These are phyloP conservation scores for Phataginus tricuspis DNA, from an alignment of 2,797 vertebrate species.

Conservation along the genomic window DNA sequence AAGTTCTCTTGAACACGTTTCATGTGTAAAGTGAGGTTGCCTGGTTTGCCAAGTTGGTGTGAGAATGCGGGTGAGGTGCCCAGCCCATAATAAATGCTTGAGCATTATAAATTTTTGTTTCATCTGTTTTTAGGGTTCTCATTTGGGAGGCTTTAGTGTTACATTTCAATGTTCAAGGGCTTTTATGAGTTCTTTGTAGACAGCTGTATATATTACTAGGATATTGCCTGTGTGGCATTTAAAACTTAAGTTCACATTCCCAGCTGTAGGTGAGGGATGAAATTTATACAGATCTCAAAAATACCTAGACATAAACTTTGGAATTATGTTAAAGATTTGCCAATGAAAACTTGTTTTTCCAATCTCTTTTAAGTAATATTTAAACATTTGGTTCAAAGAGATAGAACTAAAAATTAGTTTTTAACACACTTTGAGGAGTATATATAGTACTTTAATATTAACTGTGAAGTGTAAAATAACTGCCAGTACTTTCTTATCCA, in stretches of 20 bases:
- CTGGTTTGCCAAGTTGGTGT: not conserved
- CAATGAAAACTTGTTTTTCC: conserved; percentile 20
- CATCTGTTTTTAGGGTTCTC: not conserved
- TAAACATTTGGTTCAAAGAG: conserved; percentile 29
- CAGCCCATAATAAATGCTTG: not conserved
- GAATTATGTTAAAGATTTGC: not conserved
- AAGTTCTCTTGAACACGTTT: not conserved
- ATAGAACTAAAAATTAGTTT: conserved; percentile 13
- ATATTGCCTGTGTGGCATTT: conserved; percentile 11
- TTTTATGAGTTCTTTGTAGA: conserved; percentile 18
- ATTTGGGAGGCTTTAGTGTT: not conserved
- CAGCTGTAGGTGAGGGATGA: not conserved
- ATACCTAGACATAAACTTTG: not conserved
- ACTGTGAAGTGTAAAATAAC: not conserved
- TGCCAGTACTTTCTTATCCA: conserved; percentile 76
- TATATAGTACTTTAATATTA: not conserved
- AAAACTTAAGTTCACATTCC: not conserved
- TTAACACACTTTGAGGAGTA: not conserved
- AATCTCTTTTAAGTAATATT: not conserved
- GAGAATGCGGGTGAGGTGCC: not conserved
- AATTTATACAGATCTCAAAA: not conserved
- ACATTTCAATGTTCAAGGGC: not conserved
- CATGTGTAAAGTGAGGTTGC: not conserved
- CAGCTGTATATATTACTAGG: not conserved
- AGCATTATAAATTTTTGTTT: not conserved